phyloP scores from a whole-genome alignment of 30 jellyfish, hydroid and myxozoan species.

The Hydractinia echinata region DNA sequence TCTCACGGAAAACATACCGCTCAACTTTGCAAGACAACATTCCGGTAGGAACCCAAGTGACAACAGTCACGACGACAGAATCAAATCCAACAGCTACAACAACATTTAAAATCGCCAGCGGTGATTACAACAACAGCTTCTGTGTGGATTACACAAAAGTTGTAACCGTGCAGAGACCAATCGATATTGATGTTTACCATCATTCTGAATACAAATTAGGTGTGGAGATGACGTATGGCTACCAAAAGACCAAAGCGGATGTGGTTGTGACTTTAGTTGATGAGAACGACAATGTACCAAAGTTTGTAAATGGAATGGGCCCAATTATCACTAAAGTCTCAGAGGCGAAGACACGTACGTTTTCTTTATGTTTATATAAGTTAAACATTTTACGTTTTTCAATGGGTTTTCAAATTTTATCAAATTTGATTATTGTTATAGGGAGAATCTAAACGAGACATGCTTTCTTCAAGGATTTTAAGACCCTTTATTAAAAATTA shows the following conservation, averaged over 20 bases:
- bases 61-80: constrained; percentile 38
- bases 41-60: constrained; percentile 52
- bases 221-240: constrained; percentile 53
- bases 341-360: constrained; percentile 28
- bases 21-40: constrained; percentile 57
- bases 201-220: constrained; percentile 23
- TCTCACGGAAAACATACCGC: constrained; percentile 42
- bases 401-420: too few species aligned
- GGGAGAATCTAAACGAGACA: too few species aligned
- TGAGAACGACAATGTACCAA: constrained; percentile 81
- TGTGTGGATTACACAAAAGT: constrained; percentile 66
- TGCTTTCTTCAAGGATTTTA: too few species aligned
- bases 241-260: constrained; percentile 43
- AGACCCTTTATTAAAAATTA: too few species aligned
- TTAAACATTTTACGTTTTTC: not conserved
- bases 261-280: constrained; percentile 32
- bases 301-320: constrained; percentile 51
- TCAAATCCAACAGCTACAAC: constrained; percentile 37
- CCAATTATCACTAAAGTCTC: constrained; percentile 44
- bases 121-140: constrained; percentile 55
- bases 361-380: not conserved
- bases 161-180: constrained; percentile 53
- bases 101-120: constrained; percentile 47
- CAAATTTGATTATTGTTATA: too few species aligned
- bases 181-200: constrained; percentile 55